These are phyloP conservation scores for Sebastes paucispinis DNA, from an alignment of 2,797 vertebrate species.

Conservation along the genomic window DNA sequence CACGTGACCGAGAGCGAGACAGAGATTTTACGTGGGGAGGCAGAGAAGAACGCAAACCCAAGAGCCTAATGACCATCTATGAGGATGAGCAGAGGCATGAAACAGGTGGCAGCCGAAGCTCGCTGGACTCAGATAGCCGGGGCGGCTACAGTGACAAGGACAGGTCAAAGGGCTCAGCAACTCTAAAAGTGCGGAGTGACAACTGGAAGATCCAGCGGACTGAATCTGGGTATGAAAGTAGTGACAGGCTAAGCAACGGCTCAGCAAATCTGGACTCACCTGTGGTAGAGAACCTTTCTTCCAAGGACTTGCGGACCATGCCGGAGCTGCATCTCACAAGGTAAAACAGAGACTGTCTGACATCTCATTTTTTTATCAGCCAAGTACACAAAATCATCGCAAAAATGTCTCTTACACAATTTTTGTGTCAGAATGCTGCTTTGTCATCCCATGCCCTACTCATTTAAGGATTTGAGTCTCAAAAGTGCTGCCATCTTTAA, in stretches of 20 bases:
- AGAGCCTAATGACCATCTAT: constrained; percentile 94
- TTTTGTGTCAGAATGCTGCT: constrained; percentile 18
- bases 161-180: constrained; percentile 74
- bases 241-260: constrained; percentile 91
- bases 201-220: constrained; percentile 93
- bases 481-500: constrained; percentile 46
- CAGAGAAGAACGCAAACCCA: constrained; percentile 85
- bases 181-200: constrained; percentile 81
- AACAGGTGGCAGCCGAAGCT: constrained; percentile 85
- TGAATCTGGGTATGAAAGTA: constrained; percentile 95
- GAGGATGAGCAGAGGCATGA: constrained; percentile 93
- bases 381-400: background rate
- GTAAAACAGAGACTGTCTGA: constrained; percentile 69
- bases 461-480: constrained; percentile 28
- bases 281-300: constrained; percentile 79
- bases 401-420: background rate
- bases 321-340: constrained; percentile 82
- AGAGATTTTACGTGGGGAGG: constrained; percentile 66
- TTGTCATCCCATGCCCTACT: constrained; percentile 16
- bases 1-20: constrained; percentile 55
- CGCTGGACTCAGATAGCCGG: constrained; percentile 86
- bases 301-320: constrained; percentile 73
- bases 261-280: constrained; percentile 90
- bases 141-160: constrained; percentile 81
- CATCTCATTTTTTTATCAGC: background rate